Evolutionary conservation across 2,888 invertebrate genomes (phyloP).

Genomic region (Anticlea derivata): DNA sequence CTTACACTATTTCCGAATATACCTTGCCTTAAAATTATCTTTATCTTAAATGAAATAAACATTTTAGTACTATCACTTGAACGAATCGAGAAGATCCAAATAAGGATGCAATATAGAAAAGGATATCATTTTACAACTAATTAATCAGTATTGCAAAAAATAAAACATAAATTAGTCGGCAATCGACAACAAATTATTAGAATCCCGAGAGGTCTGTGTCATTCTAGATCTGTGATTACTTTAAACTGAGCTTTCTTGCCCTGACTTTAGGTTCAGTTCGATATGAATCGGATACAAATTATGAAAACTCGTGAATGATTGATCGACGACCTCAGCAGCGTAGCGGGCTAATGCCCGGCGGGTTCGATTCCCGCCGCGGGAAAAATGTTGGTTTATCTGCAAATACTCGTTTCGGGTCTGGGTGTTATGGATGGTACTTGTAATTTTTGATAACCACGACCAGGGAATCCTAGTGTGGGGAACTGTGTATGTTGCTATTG

Average conservation of each 20-base stretch:
- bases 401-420: too few species aligned
- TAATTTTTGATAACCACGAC: too few species aligned
- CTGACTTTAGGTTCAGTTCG: background rate
- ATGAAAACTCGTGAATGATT: too few species aligned
- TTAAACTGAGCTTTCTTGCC: background rate
- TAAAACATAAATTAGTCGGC: slow-evolving; percentile 50
- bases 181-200: slow-evolving; percentile 64
- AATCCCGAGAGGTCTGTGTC: slow-evolving; percentile 35
- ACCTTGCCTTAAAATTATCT: too few species aligned
- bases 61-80: background rate
- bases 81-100: slow-evolving; percentile 8
- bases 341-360: too few species aligned
- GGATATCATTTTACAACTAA: slow-evolving; percentile 27
- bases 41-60: background rate
- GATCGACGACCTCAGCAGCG: too few species aligned
- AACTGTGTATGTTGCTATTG: too few species aligned
- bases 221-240: background rate
- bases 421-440: too few species aligned
- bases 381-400: too few species aligned
- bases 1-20: too few species aligned
- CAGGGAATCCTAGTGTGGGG: too few species aligned
- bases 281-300: background rate
- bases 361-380: too few species aligned
- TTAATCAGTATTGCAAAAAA: slow-evolving; percentile 29
- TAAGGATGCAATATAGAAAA: slow-evolving; percentile 23